phyloP scores from a whole-genome alignment of 2,113 vertebrate species.

The Cyanoderma ruficeps region DNA sequence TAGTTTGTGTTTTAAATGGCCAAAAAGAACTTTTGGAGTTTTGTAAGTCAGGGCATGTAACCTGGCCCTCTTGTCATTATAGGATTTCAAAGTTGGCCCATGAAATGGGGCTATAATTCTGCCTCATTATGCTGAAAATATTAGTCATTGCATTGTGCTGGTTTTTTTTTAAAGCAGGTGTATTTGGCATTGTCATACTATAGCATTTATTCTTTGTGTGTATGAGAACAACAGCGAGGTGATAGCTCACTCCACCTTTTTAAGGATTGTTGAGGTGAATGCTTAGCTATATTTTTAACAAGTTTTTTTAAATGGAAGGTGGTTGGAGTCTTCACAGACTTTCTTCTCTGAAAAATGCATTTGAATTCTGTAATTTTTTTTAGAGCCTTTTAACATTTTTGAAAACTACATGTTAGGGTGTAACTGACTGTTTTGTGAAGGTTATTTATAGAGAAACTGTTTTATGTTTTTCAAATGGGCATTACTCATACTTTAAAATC shows the following conservation, averaged over 20 bases:
- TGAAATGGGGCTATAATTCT: not conserved
- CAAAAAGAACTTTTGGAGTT: not conserved
- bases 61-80: not conserved
- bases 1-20: not conserved
- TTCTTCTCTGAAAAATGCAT: not conserved
- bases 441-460: not conserved
- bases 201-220: not conserved
- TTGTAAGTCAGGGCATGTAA: not conserved
- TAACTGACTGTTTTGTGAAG: not conserved
- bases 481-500: not conserved
- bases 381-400: not conserved
- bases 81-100: not conserved
- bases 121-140: not conserved
- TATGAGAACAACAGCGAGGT: not conserved
- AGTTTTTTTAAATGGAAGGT: not conserved
- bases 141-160: not conserved
- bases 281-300: not conserved
- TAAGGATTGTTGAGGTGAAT: not conserved
- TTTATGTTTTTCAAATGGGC: not conserved
- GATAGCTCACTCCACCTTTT: not conserved
- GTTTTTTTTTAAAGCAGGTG: not conserved
- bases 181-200: slow-evolving; percentile 4
- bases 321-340: not conserved
- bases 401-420: not conserved
- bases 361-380: not conserved